These are phyloP conservation scores for Notospermus geniculatus DNA, from an alignment of 1,140 invertebrate species.

Conservation along the genomic window DNA sequence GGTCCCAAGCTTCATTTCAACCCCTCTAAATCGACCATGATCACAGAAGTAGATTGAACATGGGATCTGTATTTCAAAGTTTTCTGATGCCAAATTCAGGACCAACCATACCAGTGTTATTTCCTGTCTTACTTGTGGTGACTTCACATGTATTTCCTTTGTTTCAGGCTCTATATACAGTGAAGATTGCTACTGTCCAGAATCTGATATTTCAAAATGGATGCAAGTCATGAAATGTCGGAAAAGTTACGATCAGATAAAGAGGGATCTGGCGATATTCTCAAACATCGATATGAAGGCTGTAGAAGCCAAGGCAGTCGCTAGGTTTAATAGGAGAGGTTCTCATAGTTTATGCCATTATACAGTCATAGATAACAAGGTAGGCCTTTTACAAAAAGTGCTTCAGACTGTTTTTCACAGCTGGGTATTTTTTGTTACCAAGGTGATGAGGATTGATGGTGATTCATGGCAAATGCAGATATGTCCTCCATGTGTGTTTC, in stretches of 20 bases:
- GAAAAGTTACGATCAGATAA: constrained; percentile 68
- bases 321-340: constrained; percentile 69
- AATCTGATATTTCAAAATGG: constrained; percentile 65
- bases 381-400: constrained; percentile 44
- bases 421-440: not conserved
- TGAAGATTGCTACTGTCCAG: constrained; percentile 84
- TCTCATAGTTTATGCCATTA: constrained; percentile 89
- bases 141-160: constrained; percentile 7
- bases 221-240: constrained; percentile 69
- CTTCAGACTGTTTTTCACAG: not conserved
- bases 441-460: not conserved
- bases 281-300: constrained; percentile 69
- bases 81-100: no score
- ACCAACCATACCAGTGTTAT: no score
- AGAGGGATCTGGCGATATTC: constrained; percentile 72
- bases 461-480: not conserved
- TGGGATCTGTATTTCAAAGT: no score
- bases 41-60: no score
- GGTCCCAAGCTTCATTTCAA: no score
- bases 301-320: constrained; percentile 65
- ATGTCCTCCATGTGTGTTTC: not conserved
- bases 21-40: no score
- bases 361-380: constrained; percentile 78
- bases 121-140: constrained; percentile 13
- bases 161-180: constrained; percentile 69